Conservation (phyloP, 1,140 invertebrate genomes). For the Caerostris darwini region DNA sequence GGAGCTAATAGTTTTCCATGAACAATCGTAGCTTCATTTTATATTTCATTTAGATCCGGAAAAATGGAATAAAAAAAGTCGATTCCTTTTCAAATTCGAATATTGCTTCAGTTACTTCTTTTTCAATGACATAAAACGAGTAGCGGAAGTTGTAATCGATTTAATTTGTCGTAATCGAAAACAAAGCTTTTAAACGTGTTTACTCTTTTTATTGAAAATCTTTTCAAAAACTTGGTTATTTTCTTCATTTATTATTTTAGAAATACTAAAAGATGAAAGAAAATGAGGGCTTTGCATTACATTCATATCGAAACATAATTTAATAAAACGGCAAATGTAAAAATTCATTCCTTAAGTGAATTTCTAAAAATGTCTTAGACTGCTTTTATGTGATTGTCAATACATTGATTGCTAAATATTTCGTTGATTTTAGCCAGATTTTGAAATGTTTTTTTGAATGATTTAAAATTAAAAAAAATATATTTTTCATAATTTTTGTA, state of each 20-base stretch:
- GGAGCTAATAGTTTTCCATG: background rate
- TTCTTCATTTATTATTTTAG: background rate
- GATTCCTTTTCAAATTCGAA: background rate
- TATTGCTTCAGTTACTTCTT: background rate
- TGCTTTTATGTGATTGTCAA: no score
- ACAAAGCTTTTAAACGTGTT: background rate
- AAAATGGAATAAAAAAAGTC: background rate
- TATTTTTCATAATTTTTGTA: no score
- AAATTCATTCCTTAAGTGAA: no score
- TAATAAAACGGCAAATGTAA: background rate
- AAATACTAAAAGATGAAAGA: background rate
- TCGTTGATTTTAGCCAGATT: no score
- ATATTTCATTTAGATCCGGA: background rate
- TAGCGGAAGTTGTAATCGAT: background rate
- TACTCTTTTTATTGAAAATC: background rate
- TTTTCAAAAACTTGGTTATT: background rate
- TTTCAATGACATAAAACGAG: background rate
- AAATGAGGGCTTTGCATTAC: background rate
- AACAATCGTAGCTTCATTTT: background rate
- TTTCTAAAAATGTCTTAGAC: no score
- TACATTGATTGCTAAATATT: no score
- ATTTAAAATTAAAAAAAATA: no score
- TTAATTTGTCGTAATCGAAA: slow-evolving; percentile 4
- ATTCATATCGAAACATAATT: background rate
- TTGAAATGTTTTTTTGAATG: no score